Evolutionary conservation across 2,113 vertebrate genomes (phyloP).

Genomic region (Callopanchax toddi): DNA sequence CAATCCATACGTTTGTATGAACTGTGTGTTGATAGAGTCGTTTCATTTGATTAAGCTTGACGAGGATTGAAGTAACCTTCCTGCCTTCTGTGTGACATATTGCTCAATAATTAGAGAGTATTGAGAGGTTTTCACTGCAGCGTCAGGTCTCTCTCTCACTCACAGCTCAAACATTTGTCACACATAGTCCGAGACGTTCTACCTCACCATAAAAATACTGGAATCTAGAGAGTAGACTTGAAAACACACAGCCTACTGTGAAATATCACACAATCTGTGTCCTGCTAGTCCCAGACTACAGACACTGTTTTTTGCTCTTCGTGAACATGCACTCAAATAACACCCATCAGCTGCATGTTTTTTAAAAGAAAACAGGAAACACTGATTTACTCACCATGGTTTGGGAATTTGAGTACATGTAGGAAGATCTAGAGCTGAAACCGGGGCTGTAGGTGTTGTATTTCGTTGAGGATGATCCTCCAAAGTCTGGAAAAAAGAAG

Average conservation of each 20-base stretch:
- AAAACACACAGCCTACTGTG: constrained; percentile 56
- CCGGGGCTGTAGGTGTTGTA: constrained; percentile 70
- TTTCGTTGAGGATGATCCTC: constrained; percentile 70
- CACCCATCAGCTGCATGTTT: constrained; percentile 3
- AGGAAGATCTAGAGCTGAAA: constrained; percentile 78
- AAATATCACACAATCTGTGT: constrained; percentile 61
- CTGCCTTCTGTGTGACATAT: too few relatives aligned
- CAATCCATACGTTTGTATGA: not conserved
- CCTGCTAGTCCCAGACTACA: constrained; percentile 18
- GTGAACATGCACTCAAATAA: not conserved
- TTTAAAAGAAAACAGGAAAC: constrained; percentile 8
- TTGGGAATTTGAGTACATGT: constrained; percentile 53
- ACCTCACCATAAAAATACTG: constrained; percentile 18
- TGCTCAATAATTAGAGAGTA: too few relatives aligned
- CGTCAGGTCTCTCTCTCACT: not conserved
- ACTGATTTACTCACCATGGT: constrained; percentile 63
- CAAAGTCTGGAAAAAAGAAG: constrained; percentile 68
- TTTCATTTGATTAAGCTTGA: not conserved
- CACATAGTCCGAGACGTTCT: not conserved
- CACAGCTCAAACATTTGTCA: constrained; percentile 16
- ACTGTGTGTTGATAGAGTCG: constrained; percentile 4
- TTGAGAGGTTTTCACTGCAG: not conserved
- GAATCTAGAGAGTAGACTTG: constrained; percentile 64
- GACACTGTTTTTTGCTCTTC: not conserved
- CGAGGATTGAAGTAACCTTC: too few relatives aligned